A percentile compares a stretch with the other conserved stretches of the same genome.
These are phyloP conservation scores for Allygus modestus DNA, from an alignment of 2,888 invertebrate genomes.

Conservation along the genomic window DNA sequence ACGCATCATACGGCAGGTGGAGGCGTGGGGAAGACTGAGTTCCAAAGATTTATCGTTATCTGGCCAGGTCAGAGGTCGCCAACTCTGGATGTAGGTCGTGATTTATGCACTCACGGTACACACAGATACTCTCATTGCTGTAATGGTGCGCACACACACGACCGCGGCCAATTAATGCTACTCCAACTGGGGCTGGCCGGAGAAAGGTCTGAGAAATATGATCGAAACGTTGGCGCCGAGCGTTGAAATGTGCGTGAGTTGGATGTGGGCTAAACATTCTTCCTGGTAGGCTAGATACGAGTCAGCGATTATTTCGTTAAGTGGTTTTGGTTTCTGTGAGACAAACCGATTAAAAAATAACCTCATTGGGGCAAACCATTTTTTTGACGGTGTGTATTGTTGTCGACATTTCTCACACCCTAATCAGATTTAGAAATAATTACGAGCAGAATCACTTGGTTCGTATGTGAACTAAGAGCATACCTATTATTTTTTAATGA, in stretches of 20 bases:
- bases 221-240: conserved; percentile 34
- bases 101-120: conserved; percentile 32
- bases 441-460: too few species aligned
- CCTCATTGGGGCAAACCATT: too few species aligned
- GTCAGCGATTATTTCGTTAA: too few species aligned
- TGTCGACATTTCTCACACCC: too few species aligned
- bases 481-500: too few species aligned
- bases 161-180: conserved; percentile 40
- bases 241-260: conserved; percentile 17
- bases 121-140: conserved; percentile 44
- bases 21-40: conserved; percentile 15
- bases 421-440: too few species aligned
- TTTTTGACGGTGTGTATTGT: too few species aligned
- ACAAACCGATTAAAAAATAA: too few species aligned
- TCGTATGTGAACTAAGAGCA: too few species aligned
- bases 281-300: background rate
- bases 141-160: conserved; percentile 45
- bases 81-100: conserved; percentile 39
- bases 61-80: conserved; percentile 30
- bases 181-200: conserved; percentile 41
- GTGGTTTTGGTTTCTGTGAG: too few species aligned
- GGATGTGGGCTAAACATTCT: background rate
- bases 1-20: too few species aligned
- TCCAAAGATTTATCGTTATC: conserved; percentile 30
- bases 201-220: conserved; percentile 37